phyloP scores from a whole-genome alignment of 1,140 invertebrate species.

The Cherax quadricarinatus region DNA sequence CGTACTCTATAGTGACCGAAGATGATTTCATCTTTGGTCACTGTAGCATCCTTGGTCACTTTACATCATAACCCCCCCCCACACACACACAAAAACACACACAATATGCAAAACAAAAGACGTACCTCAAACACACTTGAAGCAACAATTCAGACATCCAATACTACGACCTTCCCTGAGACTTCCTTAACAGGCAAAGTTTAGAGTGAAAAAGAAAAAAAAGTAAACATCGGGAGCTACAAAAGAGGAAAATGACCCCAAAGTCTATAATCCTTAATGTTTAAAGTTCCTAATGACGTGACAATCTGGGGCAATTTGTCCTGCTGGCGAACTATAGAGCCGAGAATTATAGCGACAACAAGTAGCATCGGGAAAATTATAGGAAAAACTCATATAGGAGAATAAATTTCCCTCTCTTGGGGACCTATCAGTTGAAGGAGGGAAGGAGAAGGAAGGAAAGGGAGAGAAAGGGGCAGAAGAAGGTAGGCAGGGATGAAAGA shows the following conservation, averaged over 20 bases:
- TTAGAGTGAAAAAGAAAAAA: not conserved
- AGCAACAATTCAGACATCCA: not conserved
- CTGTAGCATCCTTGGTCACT: too few species aligned
- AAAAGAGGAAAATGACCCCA: slow-evolving; percentile 40
- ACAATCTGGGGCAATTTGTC: slow-evolving; percentile 50
- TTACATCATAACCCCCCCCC: too few species aligned
- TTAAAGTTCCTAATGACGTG: slow-evolving; percentile 48
- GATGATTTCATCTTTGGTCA: too few species aligned
- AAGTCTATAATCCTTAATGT: slow-evolving; percentile 56
- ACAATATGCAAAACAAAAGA: not conserved
- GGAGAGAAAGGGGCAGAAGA: not conserved
- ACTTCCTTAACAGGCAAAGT: slow-evolving; percentile 8
- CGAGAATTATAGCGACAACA: slow-evolving; percentile 25
- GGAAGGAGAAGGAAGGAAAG: not conserved
- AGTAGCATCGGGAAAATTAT: slow-evolving; percentile 27
- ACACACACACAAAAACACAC: not conserved
- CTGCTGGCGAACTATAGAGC: slow-evolving; percentile 23
- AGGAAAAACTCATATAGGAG: slow-evolving; percentile 9
- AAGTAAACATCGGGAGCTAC: not conserved
- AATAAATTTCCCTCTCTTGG: not conserved
- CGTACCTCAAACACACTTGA: not conserved
- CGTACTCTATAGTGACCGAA: too few species aligned
- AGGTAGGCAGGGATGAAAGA: not conserved
- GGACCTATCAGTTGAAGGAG: not conserved
- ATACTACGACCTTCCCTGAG: not conserved